Conservation (phyloP, 1,140 invertebrate species). For the Micrasema minimum region DNA sequence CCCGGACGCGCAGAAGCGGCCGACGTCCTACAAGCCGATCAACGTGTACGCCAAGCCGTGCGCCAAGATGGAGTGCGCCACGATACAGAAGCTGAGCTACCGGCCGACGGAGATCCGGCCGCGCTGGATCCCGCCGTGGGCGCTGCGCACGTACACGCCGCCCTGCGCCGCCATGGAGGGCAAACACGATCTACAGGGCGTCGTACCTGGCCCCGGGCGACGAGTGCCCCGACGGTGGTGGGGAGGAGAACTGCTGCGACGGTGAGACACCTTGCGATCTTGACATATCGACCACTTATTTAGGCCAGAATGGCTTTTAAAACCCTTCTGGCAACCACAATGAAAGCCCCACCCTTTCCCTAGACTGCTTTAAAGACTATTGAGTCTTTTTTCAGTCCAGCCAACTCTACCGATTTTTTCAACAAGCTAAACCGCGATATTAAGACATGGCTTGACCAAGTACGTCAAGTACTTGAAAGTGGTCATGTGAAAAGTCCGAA, state of each 20-base stretch:
- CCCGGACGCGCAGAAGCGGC: constrained; percentile 59
- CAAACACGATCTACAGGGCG: constrained; percentile 64
- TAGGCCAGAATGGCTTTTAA: too few relatives aligned
- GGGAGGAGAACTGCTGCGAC: not conserved
- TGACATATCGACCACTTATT: not conserved
- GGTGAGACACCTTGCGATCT: not conserved
- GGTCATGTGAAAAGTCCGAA: too few relatives aligned
- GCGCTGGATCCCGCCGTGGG: constrained; percentile 58
- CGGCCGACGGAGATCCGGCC: constrained; percentile 63
- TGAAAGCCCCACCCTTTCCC: too few relatives aligned
- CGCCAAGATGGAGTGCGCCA: constrained; percentile 62
- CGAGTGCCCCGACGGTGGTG: constrained; percentile 31
- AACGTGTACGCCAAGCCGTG: constrained; percentile 59
- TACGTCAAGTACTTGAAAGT: too few relatives aligned
- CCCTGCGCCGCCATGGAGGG: constrained; percentile 56
- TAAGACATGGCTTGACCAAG: too few relatives aligned
- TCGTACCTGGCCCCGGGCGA: constrained; percentile 41
- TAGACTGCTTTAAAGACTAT: too few relatives aligned
- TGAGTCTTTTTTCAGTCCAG: too few relatives aligned
- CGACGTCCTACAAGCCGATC: constrained; percentile 59
- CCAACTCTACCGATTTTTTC: too few relatives aligned
- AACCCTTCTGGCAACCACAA: too few relatives aligned
- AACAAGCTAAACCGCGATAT: too few relatives aligned
- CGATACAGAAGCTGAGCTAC: constrained; percentile 71
- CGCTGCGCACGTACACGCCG: constrained; percentile 51